Evolutionary conservation across 2,888 invertebrate species (phyloP).

Genomic region (Euplexia lucipara): DNA sequence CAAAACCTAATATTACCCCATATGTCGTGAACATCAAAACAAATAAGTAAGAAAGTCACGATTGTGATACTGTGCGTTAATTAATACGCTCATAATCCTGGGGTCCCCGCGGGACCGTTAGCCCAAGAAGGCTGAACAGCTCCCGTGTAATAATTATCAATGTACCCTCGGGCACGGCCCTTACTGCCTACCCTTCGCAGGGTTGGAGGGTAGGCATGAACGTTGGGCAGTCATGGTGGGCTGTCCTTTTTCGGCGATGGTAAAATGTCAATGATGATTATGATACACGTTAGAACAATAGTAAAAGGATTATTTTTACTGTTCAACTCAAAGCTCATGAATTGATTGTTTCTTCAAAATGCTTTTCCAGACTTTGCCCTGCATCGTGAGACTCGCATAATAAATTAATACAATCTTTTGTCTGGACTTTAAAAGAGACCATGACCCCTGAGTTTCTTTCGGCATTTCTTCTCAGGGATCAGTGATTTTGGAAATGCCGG

Average conservation of each 20-base stretch:
- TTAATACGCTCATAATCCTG: conserved; percentile 81
- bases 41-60: conserved; percentile 78
- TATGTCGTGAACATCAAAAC: conserved; percentile 46
- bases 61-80: conserved; percentile 80
- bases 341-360: no score
- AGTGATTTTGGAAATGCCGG: no score
- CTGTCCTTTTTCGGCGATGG: conserved; percentile 27
- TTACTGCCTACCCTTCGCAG: conserved; percentile 61
- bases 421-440: no score
- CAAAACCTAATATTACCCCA: conserved; percentile 9
- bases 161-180: conserved; percentile 80
- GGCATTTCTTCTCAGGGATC: no score
- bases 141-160: conserved; percentile 90
- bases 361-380: no score
- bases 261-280: conserved; percentile 15
- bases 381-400: no score
- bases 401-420: no score
- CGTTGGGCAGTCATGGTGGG: conserved; percentile 5
- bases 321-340: no score
- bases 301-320: neutral
- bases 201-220: conserved; percentile 28
- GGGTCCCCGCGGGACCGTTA: conserved; percentile 78
- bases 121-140: conserved; percentile 73
- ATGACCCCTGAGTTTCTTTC: no score
- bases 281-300: neutral